Conservation (phyloP, 1,140 invertebrate genomes). For the Drosophila mauritiana region DNA sequence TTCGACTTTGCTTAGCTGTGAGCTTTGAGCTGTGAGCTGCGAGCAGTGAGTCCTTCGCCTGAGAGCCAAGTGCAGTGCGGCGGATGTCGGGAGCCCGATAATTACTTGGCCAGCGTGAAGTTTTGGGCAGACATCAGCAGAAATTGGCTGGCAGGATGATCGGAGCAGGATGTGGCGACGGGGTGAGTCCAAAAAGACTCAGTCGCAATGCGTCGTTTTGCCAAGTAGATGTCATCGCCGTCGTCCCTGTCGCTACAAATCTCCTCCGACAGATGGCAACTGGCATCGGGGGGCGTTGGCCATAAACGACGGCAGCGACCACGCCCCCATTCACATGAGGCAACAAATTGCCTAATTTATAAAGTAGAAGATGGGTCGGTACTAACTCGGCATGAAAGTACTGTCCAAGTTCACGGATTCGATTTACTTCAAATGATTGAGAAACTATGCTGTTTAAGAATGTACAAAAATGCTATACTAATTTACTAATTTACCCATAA, state of each 20-base stretch:
- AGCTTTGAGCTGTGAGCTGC: slow-evolving; percentile 18
- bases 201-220: slow-evolving; percentile 51
- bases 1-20: slow-evolving; percentile 64
- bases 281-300: slow-evolving; percentile 48
- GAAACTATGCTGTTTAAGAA: too few relatives aligned
- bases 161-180: slow-evolving; percentile 4
- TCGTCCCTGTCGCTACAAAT: slow-evolving; percentile 54
- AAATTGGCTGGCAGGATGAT: slow-evolving; percentile 60
- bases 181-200: slow-evolving; percentile 48
- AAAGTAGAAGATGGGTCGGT: slow-evolving; percentile 8
- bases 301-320: slow-evolving; percentile 61
- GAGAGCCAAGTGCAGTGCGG: slow-evolving; percentile 34
- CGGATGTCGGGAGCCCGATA: slow-evolving; percentile 53
- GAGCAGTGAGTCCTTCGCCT: slow-evolving; percentile 8
- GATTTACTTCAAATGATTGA: neutral
- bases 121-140: slow-evolving; percentile 72
- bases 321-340: slow-evolving; percentile 63
- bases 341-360: slow-evolving; percentile 71
- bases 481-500: too few relatives aligned
- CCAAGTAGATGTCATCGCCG: slow-evolving; percentile 30
- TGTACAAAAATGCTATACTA: too few relatives aligned
- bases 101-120: slow-evolving; percentile 75
- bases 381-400: neutral
- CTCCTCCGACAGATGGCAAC: slow-evolving; percentile 56
- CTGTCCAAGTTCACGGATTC: neutral